Conservation (phyloP, 2,113 vertebrate genomes). For the Probosciger aterrimus region DNA sequence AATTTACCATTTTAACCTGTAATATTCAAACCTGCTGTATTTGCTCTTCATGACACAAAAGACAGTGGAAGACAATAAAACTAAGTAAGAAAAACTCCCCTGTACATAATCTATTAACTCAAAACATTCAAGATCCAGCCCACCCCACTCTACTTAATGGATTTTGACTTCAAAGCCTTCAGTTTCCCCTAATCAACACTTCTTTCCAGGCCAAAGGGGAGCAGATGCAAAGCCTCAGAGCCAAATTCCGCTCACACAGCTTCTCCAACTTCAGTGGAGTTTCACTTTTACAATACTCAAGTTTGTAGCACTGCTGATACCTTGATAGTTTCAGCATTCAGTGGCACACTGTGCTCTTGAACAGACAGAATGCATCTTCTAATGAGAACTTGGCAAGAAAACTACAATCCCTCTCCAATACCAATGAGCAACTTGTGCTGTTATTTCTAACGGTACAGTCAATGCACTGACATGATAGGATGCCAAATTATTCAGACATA, state of each 20-base stretch:
- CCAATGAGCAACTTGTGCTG: not conserved
- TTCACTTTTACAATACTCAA: not conserved
- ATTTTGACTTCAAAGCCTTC: slow-evolving; percentile 4
- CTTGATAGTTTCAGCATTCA: not conserved
- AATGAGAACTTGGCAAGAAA: not conserved
- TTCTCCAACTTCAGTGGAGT: not conserved
- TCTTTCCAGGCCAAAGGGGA: not conserved
- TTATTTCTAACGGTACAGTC: not conserved
- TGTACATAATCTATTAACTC: not conserved
- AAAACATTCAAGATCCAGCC: not conserved
- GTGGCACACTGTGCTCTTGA: not conserved
- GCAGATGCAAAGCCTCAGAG: not conserved
- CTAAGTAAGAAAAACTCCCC: not conserved
- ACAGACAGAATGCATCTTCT: not conserved
- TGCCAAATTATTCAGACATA: not conserved
- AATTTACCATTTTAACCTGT: not conserved
- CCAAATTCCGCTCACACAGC: not conserved
- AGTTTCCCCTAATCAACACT: not conserved
- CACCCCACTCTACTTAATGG: not conserved
- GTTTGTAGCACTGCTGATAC: not conserved
- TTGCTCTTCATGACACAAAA: not conserved
- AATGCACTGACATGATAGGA: not conserved
- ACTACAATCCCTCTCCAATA: not conserved
- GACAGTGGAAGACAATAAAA: not conserved
- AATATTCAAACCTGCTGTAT: not conserved